These are phyloP conservation scores for Eueides isabella DNA, from an alignment of 1,140 invertebrate species.

Conservation along the genomic window DNA sequence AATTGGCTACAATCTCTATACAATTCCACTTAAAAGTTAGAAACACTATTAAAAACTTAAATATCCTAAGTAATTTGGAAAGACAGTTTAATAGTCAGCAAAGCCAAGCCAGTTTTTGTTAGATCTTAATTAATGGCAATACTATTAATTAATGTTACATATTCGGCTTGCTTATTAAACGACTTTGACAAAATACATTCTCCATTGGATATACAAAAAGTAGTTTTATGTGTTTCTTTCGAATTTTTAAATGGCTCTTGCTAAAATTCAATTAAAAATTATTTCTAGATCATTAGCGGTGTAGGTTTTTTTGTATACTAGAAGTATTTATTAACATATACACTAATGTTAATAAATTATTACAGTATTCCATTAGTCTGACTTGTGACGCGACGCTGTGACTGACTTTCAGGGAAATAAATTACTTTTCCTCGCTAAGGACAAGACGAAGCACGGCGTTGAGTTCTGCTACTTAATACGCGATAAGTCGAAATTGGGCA, in stretches of 20 bases:
- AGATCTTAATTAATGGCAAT: conserved; percentile 8
- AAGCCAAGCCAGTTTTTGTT: background rate
- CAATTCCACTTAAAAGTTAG: background rate
- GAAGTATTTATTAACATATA: background rate
- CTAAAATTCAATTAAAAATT: conserved; percentile 1
- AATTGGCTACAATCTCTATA: background rate
- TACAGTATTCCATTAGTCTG: too few relatives aligned
- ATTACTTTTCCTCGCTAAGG: too few relatives aligned
- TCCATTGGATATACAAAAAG: background rate
- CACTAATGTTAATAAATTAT: too few relatives aligned
- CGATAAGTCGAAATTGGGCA: too few relatives aligned
- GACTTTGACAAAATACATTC: background rate
- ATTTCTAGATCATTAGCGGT: background rate
- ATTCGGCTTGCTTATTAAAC: background rate
- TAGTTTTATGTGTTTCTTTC: background rate
- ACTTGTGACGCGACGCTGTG: too few relatives aligned
- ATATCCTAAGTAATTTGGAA: background rate
- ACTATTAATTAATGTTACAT: background rate
- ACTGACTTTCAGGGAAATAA: too few relatives aligned
- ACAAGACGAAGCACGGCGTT: too few relatives aligned
- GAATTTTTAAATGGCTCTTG: background rate
- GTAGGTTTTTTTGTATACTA: background rate
- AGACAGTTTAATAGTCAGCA: background rate
- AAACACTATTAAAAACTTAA: too few relatives aligned
- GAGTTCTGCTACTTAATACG: too few relatives aligned